Percentiles rank a stretch among this genome's conserved stretches.
Evolutionary conservation across 2,797 vertebrate genomes (phyloP).

Genomic region (Yasuhikotakia modesta): DNA sequence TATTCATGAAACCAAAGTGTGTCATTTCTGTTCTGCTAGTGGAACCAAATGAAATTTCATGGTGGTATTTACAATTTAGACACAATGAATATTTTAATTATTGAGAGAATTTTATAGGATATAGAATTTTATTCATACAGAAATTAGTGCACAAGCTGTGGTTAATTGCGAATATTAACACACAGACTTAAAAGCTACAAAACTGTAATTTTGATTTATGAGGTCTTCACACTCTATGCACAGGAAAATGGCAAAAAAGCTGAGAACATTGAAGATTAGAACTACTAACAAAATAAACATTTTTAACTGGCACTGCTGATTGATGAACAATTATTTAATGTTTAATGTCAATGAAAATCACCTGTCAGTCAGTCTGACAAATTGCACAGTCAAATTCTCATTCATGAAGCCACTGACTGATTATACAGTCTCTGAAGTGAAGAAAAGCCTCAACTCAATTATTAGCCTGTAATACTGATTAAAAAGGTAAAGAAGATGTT

Average conservation of each 20-base stretch:
- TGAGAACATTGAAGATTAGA: background rate
- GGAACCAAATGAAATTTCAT: background rate
- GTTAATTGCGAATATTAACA: too few species aligned
- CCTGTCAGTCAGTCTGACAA: background rate
- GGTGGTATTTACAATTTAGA: background rate
- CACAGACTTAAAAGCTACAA: background rate
- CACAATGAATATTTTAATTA: background rate
- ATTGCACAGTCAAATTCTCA: constrained; percentile 15
- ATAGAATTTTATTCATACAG: too few species aligned
- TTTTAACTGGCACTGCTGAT: background rate
- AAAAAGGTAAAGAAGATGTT: constrained; percentile 2
- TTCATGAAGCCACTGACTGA: background rate
- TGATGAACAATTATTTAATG: constrained; percentile 25
- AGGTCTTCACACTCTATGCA: too few species aligned
- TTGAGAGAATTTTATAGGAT: background rate
- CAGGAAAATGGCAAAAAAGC: background rate
- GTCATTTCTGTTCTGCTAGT: background rate
- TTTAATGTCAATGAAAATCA: constrained; percentile 16
- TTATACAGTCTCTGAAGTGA: background rate
- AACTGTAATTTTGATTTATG: too few species aligned
- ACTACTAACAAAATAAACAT: background rate
- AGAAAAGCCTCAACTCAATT: background rate
- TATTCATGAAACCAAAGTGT: background rate
- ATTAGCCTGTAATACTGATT: background rate
- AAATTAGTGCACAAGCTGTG: background rate